Evolutionary conservation across 2,797 vertebrate genomes (phyloP).

Genomic region (Allobates femoralis): DNA sequence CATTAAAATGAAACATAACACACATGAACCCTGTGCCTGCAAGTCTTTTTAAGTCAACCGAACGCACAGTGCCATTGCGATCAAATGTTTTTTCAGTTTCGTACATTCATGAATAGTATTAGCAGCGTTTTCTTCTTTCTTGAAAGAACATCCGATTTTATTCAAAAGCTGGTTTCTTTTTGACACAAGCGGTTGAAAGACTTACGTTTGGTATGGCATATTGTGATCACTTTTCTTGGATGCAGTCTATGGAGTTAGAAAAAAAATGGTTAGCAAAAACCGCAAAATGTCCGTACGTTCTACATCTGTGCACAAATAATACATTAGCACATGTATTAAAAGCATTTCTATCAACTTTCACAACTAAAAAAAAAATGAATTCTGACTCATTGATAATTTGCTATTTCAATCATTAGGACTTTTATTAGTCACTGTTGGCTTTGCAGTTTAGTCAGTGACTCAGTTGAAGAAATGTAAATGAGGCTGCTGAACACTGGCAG

Average conservation of each 20-base stretch:
- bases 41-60: constrained; percentile 73
- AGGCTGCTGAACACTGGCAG: constrained; percentile 73
- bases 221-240: constrained; percentile 12
- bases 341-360: constrained; percentile 48
- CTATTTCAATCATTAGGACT: constrained; percentile 77
- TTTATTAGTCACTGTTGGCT: constrained; percentile 86
- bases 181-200: constrained; percentile 65
- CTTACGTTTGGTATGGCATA: constrained; percentile 18
- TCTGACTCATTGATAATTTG: constrained; percentile 75
- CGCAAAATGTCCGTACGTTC: background rate
- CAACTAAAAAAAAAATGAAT: constrained; percentile 46
- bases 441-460: constrained; percentile 82
- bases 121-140: constrained; percentile 50
- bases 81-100: constrained; percentile 82
- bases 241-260: constrained; percentile 17
- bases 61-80: constrained; percentile 67
- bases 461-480: constrained; percentile 82
- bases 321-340: background rate
- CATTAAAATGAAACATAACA: background rate
- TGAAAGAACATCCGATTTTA: constrained; percentile 69
- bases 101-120: constrained; percentile 78
- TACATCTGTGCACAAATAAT: background rate
- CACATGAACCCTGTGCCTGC: background rate
- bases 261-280: constrained; percentile 25
- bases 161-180: constrained; percentile 69